These are phyloP conservation scores for Lerista edwardsae DNA, from an alignment of 2,797 vertebrate genomes.

Conservation along the genomic window DNA sequence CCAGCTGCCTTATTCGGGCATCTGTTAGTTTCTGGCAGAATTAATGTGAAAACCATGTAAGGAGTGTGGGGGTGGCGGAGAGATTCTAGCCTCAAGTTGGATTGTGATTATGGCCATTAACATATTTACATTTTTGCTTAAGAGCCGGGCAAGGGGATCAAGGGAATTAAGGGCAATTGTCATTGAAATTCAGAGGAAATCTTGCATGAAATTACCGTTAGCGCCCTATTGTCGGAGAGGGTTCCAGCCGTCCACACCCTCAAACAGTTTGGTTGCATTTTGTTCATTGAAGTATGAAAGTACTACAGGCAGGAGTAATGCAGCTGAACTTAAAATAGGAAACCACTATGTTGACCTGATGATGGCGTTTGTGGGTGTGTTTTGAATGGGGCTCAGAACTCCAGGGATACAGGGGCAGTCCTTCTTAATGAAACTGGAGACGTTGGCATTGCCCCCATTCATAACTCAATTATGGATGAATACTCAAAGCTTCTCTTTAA, in stretches of 20 bases:
- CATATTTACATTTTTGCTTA: constrained; percentile 73
- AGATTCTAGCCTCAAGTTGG: constrained; percentile 53
- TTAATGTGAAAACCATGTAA: constrained; percentile 39
- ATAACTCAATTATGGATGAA: constrained; percentile 51
- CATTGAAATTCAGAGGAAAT: constrained; percentile 72
- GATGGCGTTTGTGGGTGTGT: neutral
- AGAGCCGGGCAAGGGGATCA: constrained; percentile 66
- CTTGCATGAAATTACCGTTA: constrained; percentile 82
- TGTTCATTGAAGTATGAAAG: constrained; percentile 57
- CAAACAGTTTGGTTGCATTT: constrained; percentile 53
- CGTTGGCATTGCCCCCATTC: neutral
- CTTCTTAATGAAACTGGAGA: neutral
- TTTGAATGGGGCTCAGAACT: constrained; percentile 2
- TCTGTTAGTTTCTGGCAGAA: constrained; percentile 2
- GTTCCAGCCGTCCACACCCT: constrained; percentile 26
- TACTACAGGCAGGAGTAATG: constrained; percentile 27
- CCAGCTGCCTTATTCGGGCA: constrained; percentile 8
- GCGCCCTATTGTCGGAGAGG: constrained; percentile 69
- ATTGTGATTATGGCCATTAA: constrained; percentile 64
- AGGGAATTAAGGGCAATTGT: constrained; percentile 73
- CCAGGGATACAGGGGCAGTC: neutral
- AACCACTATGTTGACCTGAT: constrained; percentile 5
- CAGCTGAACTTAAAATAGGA: constrained; percentile 10
- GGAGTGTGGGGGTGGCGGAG: neutral
- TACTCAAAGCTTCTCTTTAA: constrained; percentile 59